A percentile compares a stretch with the other conserved stretches of the same genome.
These are phyloP conservation scores for Melolontha melolontha DNA, from an alignment of 2,888 invertebrate genomes.

Conservation along the genomic window DNA sequence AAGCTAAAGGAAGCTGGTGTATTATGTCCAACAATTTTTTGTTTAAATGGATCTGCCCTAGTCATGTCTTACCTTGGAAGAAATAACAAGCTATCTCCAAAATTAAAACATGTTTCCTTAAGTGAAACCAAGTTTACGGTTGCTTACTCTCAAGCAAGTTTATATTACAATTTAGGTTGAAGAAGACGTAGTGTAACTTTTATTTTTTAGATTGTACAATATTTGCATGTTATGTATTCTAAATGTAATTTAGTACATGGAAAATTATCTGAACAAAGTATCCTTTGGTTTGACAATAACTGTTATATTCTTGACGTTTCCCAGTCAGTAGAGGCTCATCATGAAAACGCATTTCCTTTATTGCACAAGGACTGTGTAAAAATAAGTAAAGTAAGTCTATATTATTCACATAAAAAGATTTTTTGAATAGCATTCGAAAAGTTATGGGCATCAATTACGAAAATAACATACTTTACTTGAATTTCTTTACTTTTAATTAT, in stretches of 20 bases:
- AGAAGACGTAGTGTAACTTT: background rate
- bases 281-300: constrained; percentile 84
- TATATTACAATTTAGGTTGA: background rate
- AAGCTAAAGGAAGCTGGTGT: constrained; percentile 83
- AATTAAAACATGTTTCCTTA: constrained; percentile 79
- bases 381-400: constrained; percentile 76
- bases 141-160: constrained; percentile 69
- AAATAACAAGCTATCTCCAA: constrained; percentile 82
- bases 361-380: constrained; percentile 89
- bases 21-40: constrained; percentile 85
- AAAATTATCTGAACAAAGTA: constrained; percentile 93
- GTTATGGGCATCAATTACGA: too few relatives aligned
- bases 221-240: constrained; percentile 85
- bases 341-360: constrained; percentile 89
- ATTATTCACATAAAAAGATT: too few relatives aligned
- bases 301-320: constrained; percentile 95
- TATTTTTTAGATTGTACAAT: constrained; percentile 66
- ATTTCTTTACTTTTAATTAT: too few relatives aligned
- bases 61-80: constrained; percentile 89
- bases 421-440: too few relatives aligned
- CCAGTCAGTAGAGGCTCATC: constrained; percentile 92
- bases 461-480: too few relatives aligned
- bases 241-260: constrained; percentile 92
- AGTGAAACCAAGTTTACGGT: constrained; percentile 69
- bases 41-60: constrained; percentile 86